Base-by-base conservation (phyloP, 2,797 vertebrate species). In the Danio kyathit region DNA sequence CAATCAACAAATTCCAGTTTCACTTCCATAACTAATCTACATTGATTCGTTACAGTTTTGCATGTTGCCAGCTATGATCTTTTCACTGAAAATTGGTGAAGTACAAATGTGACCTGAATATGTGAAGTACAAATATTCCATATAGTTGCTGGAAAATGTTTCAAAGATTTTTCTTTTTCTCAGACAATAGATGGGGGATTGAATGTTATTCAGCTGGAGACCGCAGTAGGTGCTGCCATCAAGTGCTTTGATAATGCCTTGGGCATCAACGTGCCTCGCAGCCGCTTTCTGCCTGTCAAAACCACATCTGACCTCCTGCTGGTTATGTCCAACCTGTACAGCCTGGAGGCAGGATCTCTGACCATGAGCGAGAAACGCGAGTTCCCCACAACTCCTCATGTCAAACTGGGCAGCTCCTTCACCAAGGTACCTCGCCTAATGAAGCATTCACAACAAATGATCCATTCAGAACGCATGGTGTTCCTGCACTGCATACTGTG, bases 291-390 rank as follows among this genome's bases (percentile, higher is more conserved):
- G 90, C 98, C 98, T 0, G 98, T 99, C 29, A 99, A 99, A 90
- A 99, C 97, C 86, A 97, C 97, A 0, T 99, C 98, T 0, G 98
- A 99, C 91, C 97, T 99, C 83, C 88, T 99, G 85, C 94, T 99
- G 69, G 98, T 99, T 90, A 99, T 99, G 98, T 99, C 97, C 16
- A 99, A 99, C 90, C 89, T 99, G 88, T 99, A 99, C 85, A 99
- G 97, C 91, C 96, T 99, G 92, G 95, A 97, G 0, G 98, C 97
- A 3, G 98, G 98, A 0, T 98, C 96, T 10, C 87, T 99, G 83
- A 99, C 95, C 9, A 99, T 99, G 97, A 99, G 97, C 51, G 95
- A 97, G 83, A 96, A 94, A 91, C 93, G 98, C 0, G 98, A 99
- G 91, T 99, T 99, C 87, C 97, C 96, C 12, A 96, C 97, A 0